Base-by-base conservation (phyloP, 1,140 invertebrate genomes). In the Zaprionus inermis region DNA sequence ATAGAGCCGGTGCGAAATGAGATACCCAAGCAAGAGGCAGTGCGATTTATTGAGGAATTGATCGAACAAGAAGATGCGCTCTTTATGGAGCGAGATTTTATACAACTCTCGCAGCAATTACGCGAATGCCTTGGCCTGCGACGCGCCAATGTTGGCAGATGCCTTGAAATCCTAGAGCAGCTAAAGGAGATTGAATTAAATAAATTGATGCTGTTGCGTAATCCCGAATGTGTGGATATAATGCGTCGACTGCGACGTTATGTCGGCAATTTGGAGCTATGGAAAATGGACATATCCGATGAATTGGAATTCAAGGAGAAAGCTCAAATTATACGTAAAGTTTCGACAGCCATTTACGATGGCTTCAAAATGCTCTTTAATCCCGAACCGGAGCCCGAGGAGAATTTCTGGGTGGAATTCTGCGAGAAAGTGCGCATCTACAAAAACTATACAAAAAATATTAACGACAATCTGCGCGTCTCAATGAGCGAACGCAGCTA, bases 161-260 rank as follows among this genome's bases (percentile, higher is more conserved):
- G 95, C 91, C 90, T 96, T 14, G 93, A 94, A 36, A 81, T 94
- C 1, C 92, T 96, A 51, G 94, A 95, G 11, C 82, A 88, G 68
- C 76, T 96, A 52, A 91, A 95, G 82, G 93, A 94, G 11, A 90
- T 97, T 49, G 93, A 96, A 14, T 91, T 98, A 10, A 95, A 95
- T 68, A 94, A 95, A 18, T 82, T 98, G 3, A 97, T 97, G 96
- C 91, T 98, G 28, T 95, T 97, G 78, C 98, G 97, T 79, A 96
- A 98, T 93, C 96, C 97, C 0, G 94, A 96, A 61, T 95, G 97
- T 66, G 94, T 98, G 59, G 95, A 97, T 81, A 97, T 95, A 2
- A 93, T 96, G 30, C 95, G 95, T 77, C 94, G 95, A 71, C 92
- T 96, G 79, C 91, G 96, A 36, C 93, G 94, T 34, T 97, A 97